Percentiles rank a stretch among this genome's conserved stretches.
Conservation (phyloP, 1,140 invertebrate genomes). For the Paraescarpia echinospica region DNA sequence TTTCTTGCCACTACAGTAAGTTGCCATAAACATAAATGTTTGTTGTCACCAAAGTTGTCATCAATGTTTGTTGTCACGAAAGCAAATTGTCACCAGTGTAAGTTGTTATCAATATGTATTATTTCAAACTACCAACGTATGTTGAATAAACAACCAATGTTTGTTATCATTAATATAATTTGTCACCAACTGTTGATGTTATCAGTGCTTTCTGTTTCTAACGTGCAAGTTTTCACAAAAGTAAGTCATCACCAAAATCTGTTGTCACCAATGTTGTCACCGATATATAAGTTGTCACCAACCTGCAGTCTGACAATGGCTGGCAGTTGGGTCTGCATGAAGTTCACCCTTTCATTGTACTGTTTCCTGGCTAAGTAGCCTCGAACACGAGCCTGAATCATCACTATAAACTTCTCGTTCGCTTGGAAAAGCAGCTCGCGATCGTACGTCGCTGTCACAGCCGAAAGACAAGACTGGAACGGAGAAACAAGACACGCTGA, state of each 20-base stretch:
- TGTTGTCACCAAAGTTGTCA: not conserved
- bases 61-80: too few species aligned
- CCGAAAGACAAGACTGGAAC: constrained; percentile 46
- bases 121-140: too few species aligned
- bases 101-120: too few species aligned
- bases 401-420: constrained; percentile 55
- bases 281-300: not conserved
- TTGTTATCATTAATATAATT: constrained; percentile 11
- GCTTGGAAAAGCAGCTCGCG: constrained; percentile 51
- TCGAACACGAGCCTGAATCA: constrained; percentile 67
- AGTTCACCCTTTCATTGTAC: constrained; percentile 59
- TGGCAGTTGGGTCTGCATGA: constrained; percentile 61
- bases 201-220: not conserved
- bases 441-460: constrained; percentile 52
- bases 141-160: not conserved
- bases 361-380: constrained; percentile 67
- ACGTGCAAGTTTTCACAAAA: not conserved
- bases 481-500: not conserved
- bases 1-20: not conserved
- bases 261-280: too few species aligned
- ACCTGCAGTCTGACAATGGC: constrained; percentile 66
- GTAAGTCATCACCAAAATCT: too few species aligned
- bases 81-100: not conserved
- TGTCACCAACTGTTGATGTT: not conserved
- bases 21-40: not conserved